These are phyloP conservation scores for Meiosimyza decipiens DNA, from an alignment of 2,888 invertebrate species.

Conservation along the genomic window DNA sequence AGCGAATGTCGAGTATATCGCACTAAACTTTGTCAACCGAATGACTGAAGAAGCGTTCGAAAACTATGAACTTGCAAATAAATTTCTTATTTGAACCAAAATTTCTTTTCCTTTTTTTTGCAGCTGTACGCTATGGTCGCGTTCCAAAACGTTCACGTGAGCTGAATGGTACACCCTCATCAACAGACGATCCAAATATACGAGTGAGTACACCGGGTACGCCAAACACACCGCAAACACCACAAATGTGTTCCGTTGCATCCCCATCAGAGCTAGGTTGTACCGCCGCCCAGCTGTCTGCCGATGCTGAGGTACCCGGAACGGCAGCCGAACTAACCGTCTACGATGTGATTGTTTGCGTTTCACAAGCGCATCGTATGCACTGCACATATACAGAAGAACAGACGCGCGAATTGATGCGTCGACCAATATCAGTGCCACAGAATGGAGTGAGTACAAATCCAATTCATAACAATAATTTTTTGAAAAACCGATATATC, in stretches of 20 bases:
- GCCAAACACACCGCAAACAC: constrained; percentile 69
- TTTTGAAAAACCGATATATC: too few relatives aligned
- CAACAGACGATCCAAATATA: constrained; percentile 48
- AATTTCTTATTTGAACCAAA: constrained; percentile 12
- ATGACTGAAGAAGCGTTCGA: too few relatives aligned
- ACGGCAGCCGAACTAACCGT: constrained; percentile 73
- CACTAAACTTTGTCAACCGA: too few relatives aligned
- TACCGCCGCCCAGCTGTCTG: constrained; percentile 53
- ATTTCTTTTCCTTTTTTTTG: constrained; percentile 50
- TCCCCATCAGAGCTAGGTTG: constrained; percentile 66
- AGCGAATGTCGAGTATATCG: too few relatives aligned
- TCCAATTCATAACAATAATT: not conserved
- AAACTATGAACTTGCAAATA: too few relatives aligned
- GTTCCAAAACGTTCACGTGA: constrained; percentile 94
- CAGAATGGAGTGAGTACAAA: constrained; percentile 62
- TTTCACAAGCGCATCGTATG: constrained; percentile 86
- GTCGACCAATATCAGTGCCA: constrained; percentile 76
- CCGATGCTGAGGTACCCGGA: constrained; percentile 64
- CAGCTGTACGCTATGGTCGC: constrained; percentile 95
- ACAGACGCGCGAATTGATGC: constrained; percentile 76
- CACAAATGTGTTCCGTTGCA: constrained; percentile 68
- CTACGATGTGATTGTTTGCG: constrained; percentile 82
- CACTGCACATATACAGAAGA: constrained; percentile 92
- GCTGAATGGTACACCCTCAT: constrained; percentile 69
- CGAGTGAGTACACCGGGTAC: constrained; percentile 66